Percentiles rank a stretch among this genome's conserved stretches.
These are phyloP conservation scores for Oryzias melastigma DNA, from an alignment of 2,113 vertebrate genomes.

Conservation along the genomic window DNA sequence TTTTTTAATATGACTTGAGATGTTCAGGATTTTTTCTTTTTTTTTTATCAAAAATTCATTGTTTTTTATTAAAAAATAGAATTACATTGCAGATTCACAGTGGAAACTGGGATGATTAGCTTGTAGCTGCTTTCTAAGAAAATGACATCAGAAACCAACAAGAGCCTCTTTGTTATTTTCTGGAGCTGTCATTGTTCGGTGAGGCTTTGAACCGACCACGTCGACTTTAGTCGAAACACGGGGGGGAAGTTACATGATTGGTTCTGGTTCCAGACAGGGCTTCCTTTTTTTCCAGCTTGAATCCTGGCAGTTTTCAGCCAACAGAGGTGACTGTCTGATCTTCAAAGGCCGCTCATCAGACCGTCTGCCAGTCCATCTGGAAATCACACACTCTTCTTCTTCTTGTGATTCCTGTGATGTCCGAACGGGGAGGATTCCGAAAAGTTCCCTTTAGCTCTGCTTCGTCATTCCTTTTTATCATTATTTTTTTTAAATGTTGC, in stretches of 20 bases:
- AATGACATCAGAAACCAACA: slow-evolving; percentile 1
- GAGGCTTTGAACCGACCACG: background rate
- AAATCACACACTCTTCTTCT: slow-evolving; percentile 19
- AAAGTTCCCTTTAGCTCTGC: slow-evolving; percentile 3
- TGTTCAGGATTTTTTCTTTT: too few relatives aligned
- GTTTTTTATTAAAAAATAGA: too few relatives aligned
- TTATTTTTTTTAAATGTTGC: background rate
- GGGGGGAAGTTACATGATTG: background rate
- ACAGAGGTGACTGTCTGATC: slow-evolving; percentile 19
- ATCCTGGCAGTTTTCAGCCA: slow-evolving; percentile 30
- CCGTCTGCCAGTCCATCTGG: slow-evolving; percentile 54
- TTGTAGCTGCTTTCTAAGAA: background rate
- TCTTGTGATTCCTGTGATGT: slow-evolving; percentile 20
- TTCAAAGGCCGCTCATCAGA: slow-evolving; percentile 26
- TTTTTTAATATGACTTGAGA: too few relatives aligned
- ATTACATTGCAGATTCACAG: too few relatives aligned
- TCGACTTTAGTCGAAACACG: background rate
- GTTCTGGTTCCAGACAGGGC: background rate
- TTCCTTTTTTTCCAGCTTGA: slow-evolving; percentile 17
- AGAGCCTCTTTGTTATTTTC: background rate
- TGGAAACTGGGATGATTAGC: background rate
- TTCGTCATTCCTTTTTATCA: background rate
- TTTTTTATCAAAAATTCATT: too few relatives aligned
- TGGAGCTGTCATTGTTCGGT: too few relatives aligned
- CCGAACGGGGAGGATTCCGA: slow-evolving; percentile 16